Base-by-base conservation (phyloP, 2,113 vertebrate genomes). In the Columba livia region DNA sequence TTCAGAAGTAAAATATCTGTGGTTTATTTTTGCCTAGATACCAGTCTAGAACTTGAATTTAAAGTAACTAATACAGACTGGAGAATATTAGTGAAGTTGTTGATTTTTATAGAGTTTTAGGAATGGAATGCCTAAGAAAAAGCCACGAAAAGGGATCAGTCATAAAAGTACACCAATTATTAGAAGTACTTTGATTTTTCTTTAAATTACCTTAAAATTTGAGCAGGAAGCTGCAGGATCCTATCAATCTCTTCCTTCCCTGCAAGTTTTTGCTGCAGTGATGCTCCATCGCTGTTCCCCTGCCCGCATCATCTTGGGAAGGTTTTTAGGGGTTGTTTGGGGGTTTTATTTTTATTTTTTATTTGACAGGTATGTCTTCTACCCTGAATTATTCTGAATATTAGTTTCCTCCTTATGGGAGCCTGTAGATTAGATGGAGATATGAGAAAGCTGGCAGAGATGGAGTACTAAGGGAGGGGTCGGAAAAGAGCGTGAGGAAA, bases 401-500 rank as follows among this genome's bases (percentile, higher is more conserved):
- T 40, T 64, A 24, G 11, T 56, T 71, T 82, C 69, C 56, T 80
- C n/a, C 36, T 25, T 25, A 29, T 9, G 29, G 58, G 18, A 83
- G 38, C 53, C 50, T 48, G 16, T 81, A 51, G 66, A 61, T 88
- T 89, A 57, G 50, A 13, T 17, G 65, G 80, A 38, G 64, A 28
- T 65, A 60, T 9, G 47, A 89, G 75, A 80, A 94, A 92, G 44
- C 47, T 65, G 56, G 28, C 62, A 66, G 73, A 62, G 26, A 17
- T 56, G 87, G 93, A 89, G 89, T 60, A 88, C 89, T 60, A 51
- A 78, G 94, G 91, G 94, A 93, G 91, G 64, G 60, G 89, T 77
- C 4, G 8, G 94, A 88, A 95, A 96, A 90, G 80, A 85, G 47
- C 2, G 4, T 75, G 87, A 97, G 89, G 86, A 96, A 96, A 60